Conservation (phyloP, 2,888 invertebrate species). For the Synergus japonicus region DNA sequence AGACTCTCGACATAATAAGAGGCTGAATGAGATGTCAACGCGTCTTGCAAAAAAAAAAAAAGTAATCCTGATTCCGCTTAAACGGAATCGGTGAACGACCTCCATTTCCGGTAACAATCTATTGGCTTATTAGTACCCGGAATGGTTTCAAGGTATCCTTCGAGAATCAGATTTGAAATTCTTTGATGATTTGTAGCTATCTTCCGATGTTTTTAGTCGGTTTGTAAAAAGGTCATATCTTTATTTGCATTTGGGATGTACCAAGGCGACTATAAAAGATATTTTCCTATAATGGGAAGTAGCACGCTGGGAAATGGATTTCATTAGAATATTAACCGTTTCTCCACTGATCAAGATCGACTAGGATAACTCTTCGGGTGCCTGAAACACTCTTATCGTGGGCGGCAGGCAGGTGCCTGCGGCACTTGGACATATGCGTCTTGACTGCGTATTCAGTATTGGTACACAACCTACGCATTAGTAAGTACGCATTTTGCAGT, state of each 20-base stretch:
- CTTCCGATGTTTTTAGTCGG: neutral
- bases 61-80: neutral
- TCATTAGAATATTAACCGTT: constrained; percentile 59
- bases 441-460: constrained; percentile 34
- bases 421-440: constrained; percentile 51
- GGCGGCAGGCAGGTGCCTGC: constrained; percentile 61
- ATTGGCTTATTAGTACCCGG: neutral
- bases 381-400: constrained; percentile 52
- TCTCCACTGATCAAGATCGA: constrained; percentile 53
- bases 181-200: neutral
- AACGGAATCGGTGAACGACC: constrained; percentile 5
- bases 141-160: neutral
- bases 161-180: neutral
- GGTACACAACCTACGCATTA: constrained; percentile 56
- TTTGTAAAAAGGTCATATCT: neutral
- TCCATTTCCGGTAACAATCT: constrained; percentile 1
- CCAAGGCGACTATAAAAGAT: neutral
- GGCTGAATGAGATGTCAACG: constrained; percentile 35
- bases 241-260: neutral
- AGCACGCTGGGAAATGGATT: neutral
- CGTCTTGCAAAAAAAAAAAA: neutral
- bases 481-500: constrained; percentile 52
- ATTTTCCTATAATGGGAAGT: neutral
- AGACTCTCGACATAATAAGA: constrained; percentile 39
- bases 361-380: constrained; percentile 46